Evolutionary conservation across 2,113 vertebrate genomes (phyloP).

Genomic region (Narcine bancroftii): DNA sequence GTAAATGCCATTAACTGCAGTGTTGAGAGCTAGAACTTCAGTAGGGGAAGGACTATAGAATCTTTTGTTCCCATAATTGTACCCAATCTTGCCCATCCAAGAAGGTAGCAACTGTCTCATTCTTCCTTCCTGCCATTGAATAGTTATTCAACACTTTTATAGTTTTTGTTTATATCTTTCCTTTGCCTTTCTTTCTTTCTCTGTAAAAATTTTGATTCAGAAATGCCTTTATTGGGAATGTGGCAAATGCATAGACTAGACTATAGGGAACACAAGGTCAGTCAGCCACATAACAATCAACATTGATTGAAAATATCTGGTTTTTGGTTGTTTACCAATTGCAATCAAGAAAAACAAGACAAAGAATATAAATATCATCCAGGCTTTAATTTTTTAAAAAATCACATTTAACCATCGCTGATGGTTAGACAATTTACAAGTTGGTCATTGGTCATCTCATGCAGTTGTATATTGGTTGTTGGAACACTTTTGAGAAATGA

Average conservation of each 20-base stretch:
- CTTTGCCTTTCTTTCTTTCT: not conserved
- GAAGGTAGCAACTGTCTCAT: no score
- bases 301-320: conserved; percentile 7
- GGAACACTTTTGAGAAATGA: not conserved
- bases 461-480: not conserved
- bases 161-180: no score
- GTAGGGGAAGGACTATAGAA: not conserved
- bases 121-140: no score
- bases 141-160: no score
- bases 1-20: not conserved
- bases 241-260: no score
- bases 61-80: not conserved
- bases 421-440: not conserved
- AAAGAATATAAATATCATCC: not conserved
- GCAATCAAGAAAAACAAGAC: not conserved
- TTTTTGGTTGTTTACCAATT: not conserved
- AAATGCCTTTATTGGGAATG: no score
- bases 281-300: not conserved
- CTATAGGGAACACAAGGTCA: no score
- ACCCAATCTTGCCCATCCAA: no score
- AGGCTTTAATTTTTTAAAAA: no score
- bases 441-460: not conserved
- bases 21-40: not conserved
- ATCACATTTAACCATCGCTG: not conserved
- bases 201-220: not conserved